Percentiles rank a stretch among this genome's conserved stretches.
Evolutionary conservation across 1,140 invertebrate species (phyloP).

Genomic region (Rhopalosiphum padi): DNA sequence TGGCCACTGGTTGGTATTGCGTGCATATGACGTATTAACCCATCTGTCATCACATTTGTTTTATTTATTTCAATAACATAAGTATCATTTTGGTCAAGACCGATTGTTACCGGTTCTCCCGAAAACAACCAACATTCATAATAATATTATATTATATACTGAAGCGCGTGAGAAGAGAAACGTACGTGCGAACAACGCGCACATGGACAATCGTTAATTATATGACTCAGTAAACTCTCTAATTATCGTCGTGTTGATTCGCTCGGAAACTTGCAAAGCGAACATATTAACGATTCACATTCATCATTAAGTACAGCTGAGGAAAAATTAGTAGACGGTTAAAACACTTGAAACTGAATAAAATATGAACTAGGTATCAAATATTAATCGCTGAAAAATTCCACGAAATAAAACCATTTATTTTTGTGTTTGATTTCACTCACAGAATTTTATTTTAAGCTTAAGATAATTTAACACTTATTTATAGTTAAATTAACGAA

Average conservation of each 20-base stretch:
- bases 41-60: not conserved
- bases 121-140: not conserved
- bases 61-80: not conserved
- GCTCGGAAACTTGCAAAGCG: not conserved
- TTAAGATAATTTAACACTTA: not conserved
- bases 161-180: slow-evolving; percentile 42
- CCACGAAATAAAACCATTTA: not conserved
- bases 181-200: slow-evolving; percentile 30
- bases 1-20: not conserved
- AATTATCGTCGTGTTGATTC: not conserved
- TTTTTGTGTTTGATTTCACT: not conserved
- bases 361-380: not conserved
- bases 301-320: not conserved
- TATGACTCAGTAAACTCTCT: slow-evolving; percentile 42
- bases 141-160: not conserved
- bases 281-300: slow-evolving; percentile 7
- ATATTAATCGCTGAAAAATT: not conserved
- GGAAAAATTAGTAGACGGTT: not conserved
- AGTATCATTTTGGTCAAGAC: not conserved
- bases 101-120: not conserved
- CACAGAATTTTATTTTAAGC: not conserved
- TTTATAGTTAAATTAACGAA: too few species aligned
- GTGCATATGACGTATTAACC: not conserved
- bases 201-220: slow-evolving; percentile 29
- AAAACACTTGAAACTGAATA: not conserved